Evolutionary conservation across 2,797 vertebrate species (phyloP).

Genomic region (Garrulus glandarius): DNA sequence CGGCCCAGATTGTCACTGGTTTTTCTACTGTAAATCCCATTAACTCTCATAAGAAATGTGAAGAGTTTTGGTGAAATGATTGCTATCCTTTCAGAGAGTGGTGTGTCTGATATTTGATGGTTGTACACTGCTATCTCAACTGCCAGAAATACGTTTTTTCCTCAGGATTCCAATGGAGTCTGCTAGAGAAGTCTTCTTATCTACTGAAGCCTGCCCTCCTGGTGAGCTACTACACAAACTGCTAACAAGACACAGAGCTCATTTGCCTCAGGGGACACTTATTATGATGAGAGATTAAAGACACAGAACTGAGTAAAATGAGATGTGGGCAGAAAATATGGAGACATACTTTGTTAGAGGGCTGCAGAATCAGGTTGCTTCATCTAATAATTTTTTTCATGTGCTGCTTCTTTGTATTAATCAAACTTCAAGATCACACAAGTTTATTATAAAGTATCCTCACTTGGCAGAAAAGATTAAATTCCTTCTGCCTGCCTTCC

Average conservation of each 20-base stretch:
- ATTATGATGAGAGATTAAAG: neutral
- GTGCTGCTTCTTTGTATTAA: neutral
- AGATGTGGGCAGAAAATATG: neutral
- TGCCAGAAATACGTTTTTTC: neutral
- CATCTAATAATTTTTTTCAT: neutral
- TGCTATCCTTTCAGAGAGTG: neutral
- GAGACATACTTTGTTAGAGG: neutral
- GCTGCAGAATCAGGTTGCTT: neutral
- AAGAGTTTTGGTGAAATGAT: neutral
- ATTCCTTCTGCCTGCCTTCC: neutral
- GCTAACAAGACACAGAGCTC: neutral
- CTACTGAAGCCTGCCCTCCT: neutral
- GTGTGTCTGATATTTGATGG: neutral
- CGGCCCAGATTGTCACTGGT: neutral
- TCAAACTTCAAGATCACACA: neutral
- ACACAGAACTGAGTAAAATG: neutral
- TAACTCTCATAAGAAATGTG: neutral
- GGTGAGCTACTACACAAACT: neutral
- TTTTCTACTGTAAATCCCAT: neutral
- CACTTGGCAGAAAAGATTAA: neutral
- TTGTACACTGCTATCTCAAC: neutral
- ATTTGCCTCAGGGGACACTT: neutral
- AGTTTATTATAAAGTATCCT: neutral
- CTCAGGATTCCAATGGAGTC: neutral
- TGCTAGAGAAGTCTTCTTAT: neutral